phyloP scores from a whole-genome alignment of 2,888 invertebrate genomes.

The Drosophila affinis region DNA sequence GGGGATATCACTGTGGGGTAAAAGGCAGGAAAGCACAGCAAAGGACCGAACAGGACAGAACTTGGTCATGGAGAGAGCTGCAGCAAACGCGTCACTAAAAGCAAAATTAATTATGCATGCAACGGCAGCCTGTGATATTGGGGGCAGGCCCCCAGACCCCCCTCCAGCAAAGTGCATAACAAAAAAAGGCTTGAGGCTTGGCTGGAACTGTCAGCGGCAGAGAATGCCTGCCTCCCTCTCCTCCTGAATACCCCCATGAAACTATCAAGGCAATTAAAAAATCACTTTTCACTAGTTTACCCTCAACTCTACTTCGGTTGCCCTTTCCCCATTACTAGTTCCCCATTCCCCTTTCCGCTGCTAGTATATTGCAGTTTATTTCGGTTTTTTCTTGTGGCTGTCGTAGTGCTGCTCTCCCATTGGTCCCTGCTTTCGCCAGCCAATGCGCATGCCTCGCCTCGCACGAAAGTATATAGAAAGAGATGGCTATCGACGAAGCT shows the following conservation, averaged over 20 bases:
- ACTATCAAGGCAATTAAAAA: constrained; percentile 73
- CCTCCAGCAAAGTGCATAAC: not conserved
- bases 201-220: constrained; percentile 7
- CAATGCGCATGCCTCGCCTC: constrained; percentile 66
- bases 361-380: constrained; percentile 4
- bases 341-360: not conserved
- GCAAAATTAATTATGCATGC: constrained; percentile 80
- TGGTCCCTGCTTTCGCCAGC: constrained; percentile 38
- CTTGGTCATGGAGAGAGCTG: constrained; percentile 41
- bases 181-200: not conserved
- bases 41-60: constrained; percentile 17
- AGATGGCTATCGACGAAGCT: constrained; percentile 35
- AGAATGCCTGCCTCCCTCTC: not conserved
- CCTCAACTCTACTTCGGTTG: constrained; percentile 6
- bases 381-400: not conserved
- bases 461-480: constrained; percentile 19
- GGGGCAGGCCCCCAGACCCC: constrained; percentile 11
- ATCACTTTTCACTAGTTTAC: constrained; percentile 73
- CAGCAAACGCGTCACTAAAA: constrained; percentile 65
- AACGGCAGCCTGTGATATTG: constrained; percentile 39
- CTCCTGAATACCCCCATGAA: constrained; percentile 26
- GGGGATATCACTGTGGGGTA: constrained; percentile 14
- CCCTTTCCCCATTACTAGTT: constrained; percentile 1
- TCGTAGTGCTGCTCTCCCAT: constrained; percentile 31
- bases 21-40: not conserved